Evolutionary conservation across 2,888 invertebrate genomes (phyloP).

Genomic region (Yponomeuta sedellus): DNA sequence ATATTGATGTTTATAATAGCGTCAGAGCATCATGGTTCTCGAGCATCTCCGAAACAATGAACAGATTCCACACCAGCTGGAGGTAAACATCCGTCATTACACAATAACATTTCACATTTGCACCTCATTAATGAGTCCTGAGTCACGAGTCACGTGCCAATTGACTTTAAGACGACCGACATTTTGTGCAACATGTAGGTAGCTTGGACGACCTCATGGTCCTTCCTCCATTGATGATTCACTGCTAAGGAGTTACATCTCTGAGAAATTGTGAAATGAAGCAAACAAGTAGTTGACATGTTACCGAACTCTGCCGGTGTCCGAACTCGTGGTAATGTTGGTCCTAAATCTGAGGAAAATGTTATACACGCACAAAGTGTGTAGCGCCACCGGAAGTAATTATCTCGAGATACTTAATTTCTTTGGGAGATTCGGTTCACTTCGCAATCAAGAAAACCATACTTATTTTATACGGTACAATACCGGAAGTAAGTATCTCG

Average conservation of each 20-base stretch:
- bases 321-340: not conserved
- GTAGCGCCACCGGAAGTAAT: too few species aligned
- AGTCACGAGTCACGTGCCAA: constrained; percentile 58
- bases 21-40: not conserved
- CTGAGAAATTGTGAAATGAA: not conserved
- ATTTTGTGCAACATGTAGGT: constrained; percentile 4
- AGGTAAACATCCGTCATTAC: constrained; percentile 10
- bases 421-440: too few species aligned
- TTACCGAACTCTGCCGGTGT: not conserved
- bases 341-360: too few species aligned
- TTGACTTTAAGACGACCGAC: constrained; percentile 33
- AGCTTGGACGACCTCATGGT: not conserved
- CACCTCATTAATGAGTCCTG: constrained; percentile 49
- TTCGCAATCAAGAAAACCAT: too few species aligned
- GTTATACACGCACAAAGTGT: too few species aligned
- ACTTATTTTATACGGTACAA: too few species aligned
- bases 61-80: constrained; percentile 4
- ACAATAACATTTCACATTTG: constrained; percentile 37
- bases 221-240: not conserved
- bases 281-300: not conserved
- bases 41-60: not conserved
- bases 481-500: too few species aligned
- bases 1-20: too few species aligned
- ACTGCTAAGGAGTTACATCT: not conserved
- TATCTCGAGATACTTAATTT: too few species aligned